Evolutionary conservation across 2,113 vertebrate genomes (phyloP).

Genomic region (Alectura lathami): DNA sequence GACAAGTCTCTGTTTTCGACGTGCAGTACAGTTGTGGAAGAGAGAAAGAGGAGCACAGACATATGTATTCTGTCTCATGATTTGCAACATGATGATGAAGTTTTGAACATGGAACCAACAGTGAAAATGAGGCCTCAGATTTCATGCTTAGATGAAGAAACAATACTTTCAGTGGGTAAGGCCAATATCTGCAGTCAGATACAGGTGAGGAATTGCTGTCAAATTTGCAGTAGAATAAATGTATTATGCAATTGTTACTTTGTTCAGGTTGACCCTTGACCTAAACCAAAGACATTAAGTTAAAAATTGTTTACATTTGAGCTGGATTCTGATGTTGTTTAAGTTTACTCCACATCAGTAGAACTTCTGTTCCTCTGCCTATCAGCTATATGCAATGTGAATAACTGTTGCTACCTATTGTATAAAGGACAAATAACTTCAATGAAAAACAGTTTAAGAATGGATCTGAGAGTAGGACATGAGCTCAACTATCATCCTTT

Average conservation of each 20-base stretch:
- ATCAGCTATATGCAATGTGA: neutral
- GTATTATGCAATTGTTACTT: neutral
- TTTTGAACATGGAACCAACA: constrained; percentile 79
- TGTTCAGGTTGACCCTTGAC: neutral
- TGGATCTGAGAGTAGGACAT: neutral
- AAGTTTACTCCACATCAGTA: neutral
- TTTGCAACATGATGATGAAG: constrained; percentile 71
- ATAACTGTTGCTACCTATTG: neutral
- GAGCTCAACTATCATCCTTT: neutral
- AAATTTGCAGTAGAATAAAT: neutral
- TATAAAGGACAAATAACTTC: neutral
- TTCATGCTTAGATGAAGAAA: constrained; percentile 79
- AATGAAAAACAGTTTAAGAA: neutral
- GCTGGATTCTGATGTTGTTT: neutral
- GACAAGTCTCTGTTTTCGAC: constrained; percentile 40
- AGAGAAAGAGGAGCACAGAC: constrained; percentile 47
- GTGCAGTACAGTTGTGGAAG: constrained; percentile 40
- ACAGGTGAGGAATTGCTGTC: constrained; percentile 73
- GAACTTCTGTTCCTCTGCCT: neutral
- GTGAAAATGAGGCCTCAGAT: constrained; percentile 78
- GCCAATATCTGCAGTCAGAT: constrained; percentile 83
- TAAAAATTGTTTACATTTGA: neutral
- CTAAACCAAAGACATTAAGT: neutral
- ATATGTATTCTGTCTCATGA: constrained; percentile 54
- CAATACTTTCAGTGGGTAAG: constrained; percentile 75